Conservation (phyloP, 2,888 invertebrate genomes). For the Drosophila mimica region DNA sequence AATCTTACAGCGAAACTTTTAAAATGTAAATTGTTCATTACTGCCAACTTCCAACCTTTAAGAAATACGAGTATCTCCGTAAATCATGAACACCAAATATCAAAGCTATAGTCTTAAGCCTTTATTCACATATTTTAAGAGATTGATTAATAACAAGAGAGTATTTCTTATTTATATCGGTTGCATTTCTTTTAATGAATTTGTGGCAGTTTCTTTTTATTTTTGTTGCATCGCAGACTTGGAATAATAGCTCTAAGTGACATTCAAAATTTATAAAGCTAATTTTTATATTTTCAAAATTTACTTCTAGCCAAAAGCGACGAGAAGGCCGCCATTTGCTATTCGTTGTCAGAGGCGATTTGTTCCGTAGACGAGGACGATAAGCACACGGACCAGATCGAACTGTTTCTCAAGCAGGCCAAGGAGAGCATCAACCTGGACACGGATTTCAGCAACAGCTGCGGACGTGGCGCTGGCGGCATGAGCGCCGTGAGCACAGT, state of each 20-base stretch:
- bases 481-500: constrained; percentile 83
- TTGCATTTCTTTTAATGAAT: too few relatives aligned
- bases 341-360: constrained; percentile 91
- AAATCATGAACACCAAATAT: too few relatives aligned
- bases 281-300: background rate
- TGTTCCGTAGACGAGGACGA: constrained; percentile 92
- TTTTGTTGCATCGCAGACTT: too few relatives aligned
- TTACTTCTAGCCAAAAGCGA: constrained; percentile 55
- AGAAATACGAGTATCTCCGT: too few relatives aligned
- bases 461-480: constrained; percentile 64
- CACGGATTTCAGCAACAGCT: constrained; percentile 58
- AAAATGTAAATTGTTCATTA: too few relatives aligned
- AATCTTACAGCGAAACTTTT: background rate
- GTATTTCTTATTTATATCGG: too few relatives aligned
- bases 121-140: background rate
- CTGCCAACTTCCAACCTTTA: too few relatives aligned
- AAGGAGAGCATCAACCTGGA: constrained; percentile 86
- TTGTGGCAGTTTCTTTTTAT: too few relatives aligned
- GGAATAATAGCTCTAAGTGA: background rate
- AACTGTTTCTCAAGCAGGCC: constrained; percentile 87
- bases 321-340: constrained; percentile 87
- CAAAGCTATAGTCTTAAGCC: background rate
- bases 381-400: constrained; percentile 91
- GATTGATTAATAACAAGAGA: background rate
- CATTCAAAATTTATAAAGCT: background rate